Base-by-base conservation (phyloP, 2,888 invertebrate genomes). In the Tetragonula carbonaria region DNA sequence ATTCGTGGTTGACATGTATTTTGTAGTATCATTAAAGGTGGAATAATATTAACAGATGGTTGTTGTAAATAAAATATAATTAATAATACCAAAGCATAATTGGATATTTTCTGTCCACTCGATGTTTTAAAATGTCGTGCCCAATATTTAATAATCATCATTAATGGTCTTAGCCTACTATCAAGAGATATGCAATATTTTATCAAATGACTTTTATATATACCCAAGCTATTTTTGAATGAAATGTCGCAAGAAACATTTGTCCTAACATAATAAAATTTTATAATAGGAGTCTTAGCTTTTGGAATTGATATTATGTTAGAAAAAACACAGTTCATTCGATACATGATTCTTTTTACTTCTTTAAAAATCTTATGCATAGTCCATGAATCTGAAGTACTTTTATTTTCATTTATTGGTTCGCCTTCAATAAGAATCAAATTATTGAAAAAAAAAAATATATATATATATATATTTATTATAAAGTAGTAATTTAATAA, bases 211-310 rank as follows among this genome's bases (percentile, higher is more conserved):
- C 96, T 97, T 93, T 98, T 98, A 89, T 96, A 95, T 0, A 97
- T 96, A 4, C 97, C 97, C 5, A 97, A 95, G 28, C 96, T 95
- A 70, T 96, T 97, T 89, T 96, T 97, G 92, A 97, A 96, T 75
- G 97, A 97, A 53, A 98, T 95, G 93, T 98, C 98, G 89, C 97
- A 96, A 90, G 96, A 96, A 38, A 96, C 95, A 0, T 95, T 95
- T 0, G 97, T 97, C 18, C 95, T 95, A 2, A 94, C 88, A 92
- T 97, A 97, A 84, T 95, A 95, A 93, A 97, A 97, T 92, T 97
- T 97, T 18, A 98, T 96, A 85, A 98, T 97, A 50, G 98, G 98
- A 6, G 97, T 97, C 92, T 97, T 96, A 21, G 98, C 97, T 72
- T 95, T 95, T 0, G 97, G 96, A 90, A 97, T 97, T 68, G 96